Conservation (phyloP, 35 echinoderm and acorn worm genomes). For the Strongylocentrotus purpuratus region DNA sequence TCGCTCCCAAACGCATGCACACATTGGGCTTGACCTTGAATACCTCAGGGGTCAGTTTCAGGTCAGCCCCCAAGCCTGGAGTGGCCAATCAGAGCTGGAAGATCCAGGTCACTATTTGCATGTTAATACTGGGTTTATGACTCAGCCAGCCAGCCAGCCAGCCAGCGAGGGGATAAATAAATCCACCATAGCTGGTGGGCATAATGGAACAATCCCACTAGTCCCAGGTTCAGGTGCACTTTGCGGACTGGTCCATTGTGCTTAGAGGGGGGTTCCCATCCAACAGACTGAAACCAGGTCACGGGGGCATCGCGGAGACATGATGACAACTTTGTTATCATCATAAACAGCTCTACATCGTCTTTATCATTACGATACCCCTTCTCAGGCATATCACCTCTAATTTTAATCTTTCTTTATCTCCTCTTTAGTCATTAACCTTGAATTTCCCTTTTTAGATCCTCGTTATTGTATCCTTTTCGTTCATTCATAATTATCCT, state of each 20-base stretch:
- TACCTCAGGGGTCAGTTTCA: conserved; percentile 38
- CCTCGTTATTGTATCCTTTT: neutral
- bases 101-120: conserved; percentile 53
- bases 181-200: conserved; percentile 29
- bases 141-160: conserved; percentile 45
- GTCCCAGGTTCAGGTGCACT: conserved; percentile 41
- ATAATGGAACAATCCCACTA: conserved; percentile 47
- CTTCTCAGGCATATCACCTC: neutral
- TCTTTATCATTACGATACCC: neutral
- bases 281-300: neutral
- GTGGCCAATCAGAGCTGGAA: conserved; percentile 33
- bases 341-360: neutral
- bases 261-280: neutral
- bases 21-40: conserved; percentile 38
- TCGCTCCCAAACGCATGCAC: neutral
- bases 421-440: neutral
- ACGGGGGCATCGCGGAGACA: neutral
- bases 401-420: neutral
- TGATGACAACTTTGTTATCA: neutral
- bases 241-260: conserved; percentile 4
- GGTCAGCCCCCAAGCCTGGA: conserved; percentile 22
- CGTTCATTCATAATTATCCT: neutral
- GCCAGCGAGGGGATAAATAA: conserved; percentile 52
- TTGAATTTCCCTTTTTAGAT: neutral
- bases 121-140: conserved; percentile 53